Percentiles rank a stretch among this genome's conserved stretches.
phyloP scores from a whole-genome alignment of 2,888 invertebrate species.

The Brachynemurus nebulosus region DNA sequence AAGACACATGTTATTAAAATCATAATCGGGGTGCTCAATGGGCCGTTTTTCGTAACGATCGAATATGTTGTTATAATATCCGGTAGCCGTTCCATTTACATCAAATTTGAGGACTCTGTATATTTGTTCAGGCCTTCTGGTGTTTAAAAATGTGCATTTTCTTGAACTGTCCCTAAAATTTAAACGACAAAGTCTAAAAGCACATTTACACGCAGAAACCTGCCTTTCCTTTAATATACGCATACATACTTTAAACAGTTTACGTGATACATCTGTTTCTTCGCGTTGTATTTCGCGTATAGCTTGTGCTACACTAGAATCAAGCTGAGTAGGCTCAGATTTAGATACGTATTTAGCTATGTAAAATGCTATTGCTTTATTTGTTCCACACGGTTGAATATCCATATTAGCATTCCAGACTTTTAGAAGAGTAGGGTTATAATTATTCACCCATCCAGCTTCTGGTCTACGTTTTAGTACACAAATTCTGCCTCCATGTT shows the following conservation, averaged over 20 bases:
- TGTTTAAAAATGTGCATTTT: not conserved
- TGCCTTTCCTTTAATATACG: constrained; percentile 21
- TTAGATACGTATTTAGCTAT: constrained; percentile 15
- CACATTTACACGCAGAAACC: constrained; percentile 23
- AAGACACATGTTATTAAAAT: constrained; percentile 4
- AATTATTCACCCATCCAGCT: constrained; percentile 19
- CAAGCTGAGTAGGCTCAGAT: constrained; percentile 13
- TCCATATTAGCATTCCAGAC: constrained; percentile 21
- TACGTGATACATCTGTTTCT: constrained; percentile 17
- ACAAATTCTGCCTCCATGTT: constrained; percentile 10
- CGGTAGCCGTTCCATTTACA: constrained; percentile 12
- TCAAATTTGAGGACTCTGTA: constrained; percentile 21
- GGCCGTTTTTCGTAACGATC: constrained; percentile 13
- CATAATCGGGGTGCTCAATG: constrained; percentile 11
- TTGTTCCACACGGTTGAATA: constrained; percentile 21
- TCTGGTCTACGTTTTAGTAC: constrained; percentile 8
- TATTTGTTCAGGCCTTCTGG: constrained; percentile 15
- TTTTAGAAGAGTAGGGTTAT: constrained; percentile 13
- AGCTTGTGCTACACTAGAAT: constrained; percentile 16
- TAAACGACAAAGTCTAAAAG: constrained; percentile 19
- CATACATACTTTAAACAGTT: constrained; percentile 22
- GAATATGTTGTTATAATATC: constrained; percentile 9
- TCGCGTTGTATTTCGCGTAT: constrained; percentile 17
- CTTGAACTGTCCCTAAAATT: constrained; percentile 16
- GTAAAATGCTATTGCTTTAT: constrained; percentile 16